Percentiles rank a stretch among this genome's conserved stretches.
phyloP scores from a whole-genome alignment of 2,797 vertebrate species.

The Cyclura pinguis region DNA sequence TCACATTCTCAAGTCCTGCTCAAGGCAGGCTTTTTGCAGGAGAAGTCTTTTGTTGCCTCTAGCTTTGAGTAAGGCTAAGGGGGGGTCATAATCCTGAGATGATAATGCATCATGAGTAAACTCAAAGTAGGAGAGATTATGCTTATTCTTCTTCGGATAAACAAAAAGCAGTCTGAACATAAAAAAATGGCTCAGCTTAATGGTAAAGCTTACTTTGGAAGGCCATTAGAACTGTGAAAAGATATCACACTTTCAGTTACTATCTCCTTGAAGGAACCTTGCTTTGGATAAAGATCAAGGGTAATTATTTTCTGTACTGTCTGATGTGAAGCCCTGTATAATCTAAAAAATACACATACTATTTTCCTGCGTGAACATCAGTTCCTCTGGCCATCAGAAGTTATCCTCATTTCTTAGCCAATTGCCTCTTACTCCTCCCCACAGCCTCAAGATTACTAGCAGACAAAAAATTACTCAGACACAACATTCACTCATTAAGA shows the following conservation, averaged over 20 bases:
- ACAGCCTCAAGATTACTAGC: conserved; percentile 57
- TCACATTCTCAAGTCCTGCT: conserved; percentile 42
- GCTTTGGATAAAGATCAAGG: not conserved
- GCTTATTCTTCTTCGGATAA: not conserved
- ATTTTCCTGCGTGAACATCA: not conserved
- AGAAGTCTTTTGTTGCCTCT: not conserved
- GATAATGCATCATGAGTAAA: conserved; percentile 16
- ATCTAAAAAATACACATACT: not conserved
- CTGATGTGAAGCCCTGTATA: not conserved
- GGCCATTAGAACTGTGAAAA: not conserved
- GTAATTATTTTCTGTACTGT: not conserved
- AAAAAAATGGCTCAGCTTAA: conserved; percentile 24
- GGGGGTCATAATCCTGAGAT: conserved; percentile 15
- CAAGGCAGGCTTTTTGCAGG: conserved; percentile 38
- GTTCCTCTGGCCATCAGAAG: not conserved
- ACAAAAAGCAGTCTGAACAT: conserved; percentile 22
- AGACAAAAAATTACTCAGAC: conserved; percentile 62
- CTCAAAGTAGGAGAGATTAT: not conserved
- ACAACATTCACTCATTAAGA: conserved; percentile 62
- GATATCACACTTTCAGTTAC: not conserved
- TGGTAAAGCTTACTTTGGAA: conserved; percentile 17
- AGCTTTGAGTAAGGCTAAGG: conserved; percentile 42
- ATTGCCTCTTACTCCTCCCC: conserved; percentile 21
- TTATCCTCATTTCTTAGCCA: not conserved
- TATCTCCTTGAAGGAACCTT: not conserved